These are phyloP conservation scores for Sebastes hubbsi DNA, from an alignment of 2,797 vertebrate genomes.

Conservation along the genomic window DNA sequence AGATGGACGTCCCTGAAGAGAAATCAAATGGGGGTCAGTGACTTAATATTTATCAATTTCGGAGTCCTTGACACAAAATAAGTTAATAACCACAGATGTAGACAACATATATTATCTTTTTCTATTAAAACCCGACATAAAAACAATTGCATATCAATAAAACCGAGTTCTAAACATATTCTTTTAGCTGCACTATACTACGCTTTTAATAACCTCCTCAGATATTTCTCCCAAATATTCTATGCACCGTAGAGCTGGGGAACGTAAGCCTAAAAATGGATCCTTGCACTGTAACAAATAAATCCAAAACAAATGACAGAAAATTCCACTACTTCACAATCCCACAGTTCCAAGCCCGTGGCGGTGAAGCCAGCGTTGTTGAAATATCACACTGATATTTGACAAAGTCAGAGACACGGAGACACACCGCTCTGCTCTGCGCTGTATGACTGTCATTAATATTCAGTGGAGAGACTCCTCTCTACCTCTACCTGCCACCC, in stretches of 20 bases:
- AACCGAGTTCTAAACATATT: not conserved
- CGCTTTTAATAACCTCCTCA: not conserved
- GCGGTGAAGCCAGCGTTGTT: slow-evolving; percentile 13
- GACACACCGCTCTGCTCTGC: not conserved
- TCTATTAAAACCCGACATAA: too few relatives aligned
- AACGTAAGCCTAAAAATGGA: slow-evolving; percentile 1
- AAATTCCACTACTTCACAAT: not conserved
- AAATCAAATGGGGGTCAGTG: too few relatives aligned
- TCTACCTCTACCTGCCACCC: slow-evolving; percentile 42
- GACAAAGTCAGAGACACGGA: slow-evolving; percentile 45
- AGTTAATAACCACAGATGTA: not conserved
- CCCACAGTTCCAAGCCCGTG: not conserved
- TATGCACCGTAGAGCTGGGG: not conserved
- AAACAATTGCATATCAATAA: not conserved
- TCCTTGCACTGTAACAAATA: slow-evolving; percentile 1
- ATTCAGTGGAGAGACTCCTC: slow-evolving; percentile 44
- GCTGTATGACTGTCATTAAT: slow-evolving; percentile 51
- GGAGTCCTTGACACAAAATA: too few relatives aligned
- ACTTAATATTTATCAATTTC: too few relatives aligned
- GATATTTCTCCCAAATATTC: not conserved
- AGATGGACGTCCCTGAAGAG: too few relatives aligned
- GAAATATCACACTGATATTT: slow-evolving; percentile 48
- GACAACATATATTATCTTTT: not conserved
- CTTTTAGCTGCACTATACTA: not conserved
- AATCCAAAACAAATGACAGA: slow-evolving; percentile 33